Percentiles rank a stretch among this genome's conserved stretches.
Evolutionary conservation across 2,797 vertebrate species (phyloP).

Genomic region (Mormyrops boulengeri): DNA sequence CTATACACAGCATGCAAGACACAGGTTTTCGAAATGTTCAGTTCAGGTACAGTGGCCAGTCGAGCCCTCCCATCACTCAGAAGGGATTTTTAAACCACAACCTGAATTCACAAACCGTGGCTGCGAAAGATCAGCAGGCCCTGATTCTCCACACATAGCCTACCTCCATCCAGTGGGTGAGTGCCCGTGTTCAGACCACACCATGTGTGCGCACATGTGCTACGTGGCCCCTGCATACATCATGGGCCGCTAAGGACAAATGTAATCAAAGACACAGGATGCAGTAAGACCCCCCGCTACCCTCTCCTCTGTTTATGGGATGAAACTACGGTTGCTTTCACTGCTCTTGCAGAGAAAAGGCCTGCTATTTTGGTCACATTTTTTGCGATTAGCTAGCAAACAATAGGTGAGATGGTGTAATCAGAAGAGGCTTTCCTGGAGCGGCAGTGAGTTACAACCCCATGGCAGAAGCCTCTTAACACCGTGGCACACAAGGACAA

Average conservation of each 20-base stretch:
- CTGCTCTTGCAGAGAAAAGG: not conserved
- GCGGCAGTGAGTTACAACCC: not conserved
- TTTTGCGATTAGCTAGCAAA: constrained; percentile 16
- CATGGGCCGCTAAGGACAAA: not conserved
- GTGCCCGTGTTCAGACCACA: not conserved
- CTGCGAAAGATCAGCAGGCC: not conserved
- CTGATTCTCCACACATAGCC: not conserved
- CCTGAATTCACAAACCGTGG: not conserved
- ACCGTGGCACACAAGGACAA: not conserved
- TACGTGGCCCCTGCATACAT: not conserved
- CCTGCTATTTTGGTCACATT: constrained; percentile 24
- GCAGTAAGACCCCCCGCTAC: not conserved
- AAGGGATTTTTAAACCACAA: not conserved
- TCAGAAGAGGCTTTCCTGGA: constrained; percentile 19
- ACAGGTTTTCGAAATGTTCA: not conserved
- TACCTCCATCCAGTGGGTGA: not conserved
- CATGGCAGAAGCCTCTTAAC: not conserved
- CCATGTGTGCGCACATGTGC: not conserved
- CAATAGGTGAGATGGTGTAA: constrained; percentile 21
- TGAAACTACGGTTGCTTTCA: not conserved
- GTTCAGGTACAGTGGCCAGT: not conserved
- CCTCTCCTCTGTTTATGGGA: not conserved
- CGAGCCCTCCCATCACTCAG: not conserved
- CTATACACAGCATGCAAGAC: not conserved
- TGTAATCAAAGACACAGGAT: not conserved